Evolutionary conservation across 1,140 invertebrate species (phyloP), one percentile per base, ranked within the genome.

Genomic region (Octopus bimaculoides): DNA sequence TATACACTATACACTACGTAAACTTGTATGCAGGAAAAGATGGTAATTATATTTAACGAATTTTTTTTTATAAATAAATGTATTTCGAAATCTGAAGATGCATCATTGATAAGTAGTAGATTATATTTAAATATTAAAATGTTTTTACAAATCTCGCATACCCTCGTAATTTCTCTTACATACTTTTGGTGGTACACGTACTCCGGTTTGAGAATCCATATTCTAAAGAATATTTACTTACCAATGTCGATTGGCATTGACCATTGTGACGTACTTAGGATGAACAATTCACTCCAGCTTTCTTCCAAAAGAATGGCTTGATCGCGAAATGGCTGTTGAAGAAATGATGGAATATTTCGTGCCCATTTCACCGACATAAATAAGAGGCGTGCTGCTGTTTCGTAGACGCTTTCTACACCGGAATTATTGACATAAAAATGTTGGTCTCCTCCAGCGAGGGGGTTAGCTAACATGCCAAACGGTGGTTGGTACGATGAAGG

Each of bases 351-450:
- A 87, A 98, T 98, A 89, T 97, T 98, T 84, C 96, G 93, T 81
- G 97, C 96, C 97, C 97, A 99, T 90, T 98, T 96, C 4, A 98
- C 96, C 3, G 96, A 96, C 61, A 95, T 96, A 92, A 98, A 98
- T 14, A 99, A 93, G 54, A 98, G 90, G 82, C 96, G 92, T 20
- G 97, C 97, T 17, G 97, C 97, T 83, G 98, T 91, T 90, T 99
- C 97, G 91, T 84, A 88, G 4, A 86, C 79, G 75, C 82, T 84
- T 84, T 95, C 94, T 17, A 61, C 89, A 75, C 79, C 82, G 69
- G 82, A n/a, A 54, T 14, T 56, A 55, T 54, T n/a, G 53, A n/a
- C 69, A 73, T 76, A 54, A 54, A 53, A n/a, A 79, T 52, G 52
- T n/a, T 78, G 26, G 54, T 76, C 54, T 66, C 74, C 5, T 12